Conservation (phyloP, 2,888 invertebrate genomes). For the Merodon equestris region DNA sequence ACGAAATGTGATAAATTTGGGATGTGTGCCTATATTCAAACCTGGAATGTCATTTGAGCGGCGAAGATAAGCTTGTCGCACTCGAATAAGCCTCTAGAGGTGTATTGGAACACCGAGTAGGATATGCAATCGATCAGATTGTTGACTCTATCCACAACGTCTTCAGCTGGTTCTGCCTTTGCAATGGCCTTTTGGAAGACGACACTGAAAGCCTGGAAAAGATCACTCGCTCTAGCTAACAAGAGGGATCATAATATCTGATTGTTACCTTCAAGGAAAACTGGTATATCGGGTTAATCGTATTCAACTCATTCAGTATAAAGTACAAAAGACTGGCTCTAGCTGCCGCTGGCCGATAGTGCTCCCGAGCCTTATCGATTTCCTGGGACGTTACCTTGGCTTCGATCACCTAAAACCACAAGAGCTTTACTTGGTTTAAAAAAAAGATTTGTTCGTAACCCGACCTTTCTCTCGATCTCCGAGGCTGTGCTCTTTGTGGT, state of each 20-base stretch:
- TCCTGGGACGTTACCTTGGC: slow-evolving; percentile 94
- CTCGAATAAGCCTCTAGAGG: slow-evolving; percentile 95
- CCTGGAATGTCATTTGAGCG: slow-evolving; percentile 97
- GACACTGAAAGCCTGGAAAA: slow-evolving; percentile 92
- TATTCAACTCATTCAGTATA: slow-evolving; percentile 95
- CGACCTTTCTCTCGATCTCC: slow-evolving; percentile 93
- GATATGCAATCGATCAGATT: slow-evolving; percentile 97
- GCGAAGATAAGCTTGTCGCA: slow-evolving; percentile 97
- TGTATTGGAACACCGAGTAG: slow-evolving; percentile 96
- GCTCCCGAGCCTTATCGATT: slow-evolving; percentile 95
- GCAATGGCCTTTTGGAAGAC: slow-evolving; percentile 98
- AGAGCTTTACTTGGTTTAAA: not conserved
- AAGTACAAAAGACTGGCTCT: slow-evolving; percentile 96
- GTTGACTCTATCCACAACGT: slow-evolving; percentile 87
- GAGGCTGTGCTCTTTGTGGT: slow-evolving; percentile 97
- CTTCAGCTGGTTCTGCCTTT: slow-evolving; percentile 89
- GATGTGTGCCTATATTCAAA: slow-evolving; percentile 74
- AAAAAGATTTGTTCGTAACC: not conserved
- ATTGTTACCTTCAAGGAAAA: slow-evolving; percentile 95
- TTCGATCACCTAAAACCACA: slow-evolving; percentile 84
- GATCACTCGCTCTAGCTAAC: not conserved
- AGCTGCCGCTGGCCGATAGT: slow-evolving; percentile 88
- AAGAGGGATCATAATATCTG: not conserved
- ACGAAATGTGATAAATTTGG: not conserved
- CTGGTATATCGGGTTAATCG: slow-evolving; percentile 97